Base-by-base conservation (phyloP, 2,888 invertebrate genomes). In the Habrosyne pyritoides region DNA sequence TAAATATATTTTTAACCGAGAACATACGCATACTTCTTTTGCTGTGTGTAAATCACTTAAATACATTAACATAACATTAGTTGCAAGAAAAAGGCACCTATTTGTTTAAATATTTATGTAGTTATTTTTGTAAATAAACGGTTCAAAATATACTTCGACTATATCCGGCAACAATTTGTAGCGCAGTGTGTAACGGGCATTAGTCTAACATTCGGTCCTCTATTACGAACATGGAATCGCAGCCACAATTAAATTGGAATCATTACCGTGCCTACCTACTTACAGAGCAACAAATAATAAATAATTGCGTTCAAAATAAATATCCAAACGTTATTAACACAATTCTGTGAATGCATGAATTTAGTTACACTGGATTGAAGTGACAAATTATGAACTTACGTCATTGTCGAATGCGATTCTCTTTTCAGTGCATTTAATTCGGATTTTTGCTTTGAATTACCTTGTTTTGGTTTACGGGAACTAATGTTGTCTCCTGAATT, bases 201-300 rank as follows among this genome's bases (percentile, higher is more conserved):
- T 42, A 42, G 18, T 3, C 24, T 10, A 26, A 28, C 42, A 26
- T 47, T 6, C 4, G 30, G 61, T 64, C 55, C 22, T 21, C 49
- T 33, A 75, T 28, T 81, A 36, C 57, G 78, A 75, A 81, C 81
- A 66, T 55, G 60, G 55, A 59, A 10, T 48, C 56, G 52, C 48
- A 58, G 71, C 64, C 64, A 72, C 79, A 82, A 83, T 83, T 83
- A 80, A 83, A 78, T 77, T 77, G 71, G 66, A 75, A 71, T 81
- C 73, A 81, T 83, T 81, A 78, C 71, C 64, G 69, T 72, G 66
- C 68, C 70, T 69, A 71, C 66, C 68, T 73, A 79, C 76, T 83
- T 75, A 73, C 69, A 65, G 56, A 61, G 67, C 66, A 69, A 73
- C 75, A 74, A 75, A 79, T 78, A 75, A 76, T 75, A 77, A 73